Base-by-base conservation (phyloP, 2,113 vertebrate species). In the Sylvia atricapilla region DNA sequence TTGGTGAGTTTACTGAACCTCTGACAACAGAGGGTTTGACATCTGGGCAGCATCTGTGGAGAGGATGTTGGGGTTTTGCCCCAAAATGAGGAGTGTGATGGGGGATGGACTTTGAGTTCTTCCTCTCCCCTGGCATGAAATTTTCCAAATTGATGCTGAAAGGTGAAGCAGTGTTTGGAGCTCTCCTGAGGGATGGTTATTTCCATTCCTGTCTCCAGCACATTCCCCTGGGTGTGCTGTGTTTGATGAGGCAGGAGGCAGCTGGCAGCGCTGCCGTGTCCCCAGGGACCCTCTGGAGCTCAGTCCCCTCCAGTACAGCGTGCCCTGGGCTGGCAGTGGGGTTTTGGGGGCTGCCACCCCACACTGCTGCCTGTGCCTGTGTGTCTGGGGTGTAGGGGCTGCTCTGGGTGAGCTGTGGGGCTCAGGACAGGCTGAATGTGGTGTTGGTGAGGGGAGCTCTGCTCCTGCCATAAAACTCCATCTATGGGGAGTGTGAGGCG, bases 221-320 rank as follows among this genome's bases (percentile, higher is more conserved):
- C 1, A 0, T 11, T 83, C 52, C 75, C 86, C 50, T 56, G 76
- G 58, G 37, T 0, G 1, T 43, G 70, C 91, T 80, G 91, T 56
- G 58, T 47, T 33, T 76, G 90, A 8, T 0, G 25, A 39, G 64
- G 50, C 58, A 9, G 92, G 67, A 83, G 67, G 89, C 86, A 88
- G 89, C 83, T 88, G 89, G 53, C 52, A 11, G 0, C 2, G 53
- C 90, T 76, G 22, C 3, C 4, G 0, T 52, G 73, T 30, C 70
- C 12, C 2, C 0, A 0, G 18, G 74, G 53, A 55, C 7, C 58
- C 62, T 53, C 28, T 27, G 41, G 7, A 49, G n/a, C 80, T 0
- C 0, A 12, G 11, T 53, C 41, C 13, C 39, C 30, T 50, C 0
- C 0, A 16, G 70, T 62, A 44, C 1, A 5, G 53, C 0, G 0